A percentile compares a stretch with the other conserved stretches of the same genome.
Evolutionary conservation across 2,888 invertebrate genomes (phyloP).

Genomic region (Eudemis profundana): DNA sequence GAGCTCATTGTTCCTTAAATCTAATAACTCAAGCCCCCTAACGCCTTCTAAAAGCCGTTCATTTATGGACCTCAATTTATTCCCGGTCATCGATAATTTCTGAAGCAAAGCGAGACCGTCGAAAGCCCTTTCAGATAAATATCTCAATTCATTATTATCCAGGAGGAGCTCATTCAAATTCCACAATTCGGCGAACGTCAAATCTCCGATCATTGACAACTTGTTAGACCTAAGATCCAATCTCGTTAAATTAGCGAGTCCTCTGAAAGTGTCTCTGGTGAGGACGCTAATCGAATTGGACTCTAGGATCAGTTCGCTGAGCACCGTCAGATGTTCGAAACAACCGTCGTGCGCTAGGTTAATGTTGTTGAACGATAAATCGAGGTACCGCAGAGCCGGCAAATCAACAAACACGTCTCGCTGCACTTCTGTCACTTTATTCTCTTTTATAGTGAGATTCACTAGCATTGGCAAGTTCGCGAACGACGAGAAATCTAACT

Average conservation of each 20-base stretch:
- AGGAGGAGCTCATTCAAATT: slow-evolving; percentile 89
- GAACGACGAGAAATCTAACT: slow-evolving; percentile 89
- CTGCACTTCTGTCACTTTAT: slow-evolving; percentile 90
- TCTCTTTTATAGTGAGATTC: slow-evolving; percentile 90
- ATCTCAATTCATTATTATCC: slow-evolving; percentile 89
- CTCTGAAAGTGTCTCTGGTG: slow-evolving; percentile 91
- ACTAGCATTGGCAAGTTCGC: slow-evolving; percentile 89
- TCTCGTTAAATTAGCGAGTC: slow-evolving; percentile 89
- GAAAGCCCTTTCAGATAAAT: slow-evolving; percentile 91
- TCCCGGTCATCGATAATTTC: slow-evolving; percentile 90
- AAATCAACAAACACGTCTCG: slow-evolving; percentile 91
- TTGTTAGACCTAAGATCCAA: slow-evolving; percentile 91
- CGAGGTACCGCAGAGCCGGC: slow-evolving; percentile 89
- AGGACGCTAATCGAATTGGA: slow-evolving; percentile 90
- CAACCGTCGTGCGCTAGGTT: slow-evolving; percentile 94
- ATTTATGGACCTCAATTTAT: slow-evolving; percentile 90
- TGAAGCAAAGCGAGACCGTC: slow-evolving; percentile 90
- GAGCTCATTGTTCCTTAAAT: slow-evolving; percentile 91
- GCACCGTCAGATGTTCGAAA: slow-evolving; percentile 89
- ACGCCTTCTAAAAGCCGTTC: slow-evolving; percentile 90
- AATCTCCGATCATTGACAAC: slow-evolving; percentile 91
- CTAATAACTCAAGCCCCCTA: slow-evolving; percentile 90
- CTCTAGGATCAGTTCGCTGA: slow-evolving; percentile 92
- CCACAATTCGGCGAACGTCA: slow-evolving; percentile 92
- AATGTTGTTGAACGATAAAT: slow-evolving; percentile 94